phyloP scores from a whole-genome alignment of 2,113 vertebrate genomes.

The Vicugna pacos region DNA sequence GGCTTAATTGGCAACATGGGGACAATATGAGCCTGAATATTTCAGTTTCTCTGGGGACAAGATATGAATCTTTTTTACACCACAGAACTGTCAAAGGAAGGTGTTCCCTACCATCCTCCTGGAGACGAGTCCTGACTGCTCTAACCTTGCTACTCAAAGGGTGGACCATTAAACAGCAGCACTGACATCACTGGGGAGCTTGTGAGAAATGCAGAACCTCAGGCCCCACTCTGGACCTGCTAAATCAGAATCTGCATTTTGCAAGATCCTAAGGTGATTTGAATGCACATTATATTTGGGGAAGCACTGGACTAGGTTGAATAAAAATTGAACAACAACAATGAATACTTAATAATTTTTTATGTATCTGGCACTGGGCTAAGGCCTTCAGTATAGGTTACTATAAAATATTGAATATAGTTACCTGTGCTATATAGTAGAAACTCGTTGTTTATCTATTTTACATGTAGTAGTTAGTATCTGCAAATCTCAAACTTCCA shows the following conservation, averaged over 20 bases:
- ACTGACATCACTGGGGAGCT: background rate
- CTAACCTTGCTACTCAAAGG: background rate
- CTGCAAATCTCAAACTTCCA: no score
- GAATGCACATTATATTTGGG: background rate
- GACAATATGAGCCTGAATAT: background rate
- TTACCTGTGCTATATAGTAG: no score
- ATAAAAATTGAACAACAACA: background rate
- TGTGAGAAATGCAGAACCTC: background rate
- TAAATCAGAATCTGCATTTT: background rate
- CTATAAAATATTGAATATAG: no score
- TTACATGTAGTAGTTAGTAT: no score
- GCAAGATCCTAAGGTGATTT: background rate
- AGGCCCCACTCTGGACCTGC: background rate
- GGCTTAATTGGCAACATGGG: background rate
- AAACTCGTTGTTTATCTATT: no score
- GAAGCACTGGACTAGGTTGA: background rate
- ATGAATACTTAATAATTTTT: background rate
- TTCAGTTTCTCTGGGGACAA: background rate
- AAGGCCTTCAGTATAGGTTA: background rate
- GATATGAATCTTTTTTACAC: slow-evolving; percentile 34
- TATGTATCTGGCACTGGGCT: background rate
- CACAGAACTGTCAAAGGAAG: background rate
- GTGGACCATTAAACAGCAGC: background rate
- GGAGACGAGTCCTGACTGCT: background rate
- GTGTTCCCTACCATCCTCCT: background rate